These are phyloP conservation scores for Hemibagrus guttatus DNA, from an alignment of 2,797 vertebrate genomes.

Conservation along the genomic window DNA sequence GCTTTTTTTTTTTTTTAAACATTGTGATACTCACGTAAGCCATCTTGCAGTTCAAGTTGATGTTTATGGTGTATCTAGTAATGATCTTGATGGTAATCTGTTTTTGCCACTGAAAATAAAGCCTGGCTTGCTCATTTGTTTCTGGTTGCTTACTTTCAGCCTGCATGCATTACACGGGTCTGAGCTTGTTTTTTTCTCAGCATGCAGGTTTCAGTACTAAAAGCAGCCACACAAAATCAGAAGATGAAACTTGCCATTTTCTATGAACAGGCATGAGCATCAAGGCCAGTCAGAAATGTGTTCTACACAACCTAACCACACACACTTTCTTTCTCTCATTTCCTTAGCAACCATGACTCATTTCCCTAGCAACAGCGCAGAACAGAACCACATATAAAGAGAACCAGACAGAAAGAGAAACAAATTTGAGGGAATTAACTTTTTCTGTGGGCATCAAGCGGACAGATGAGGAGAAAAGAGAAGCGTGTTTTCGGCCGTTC, in stretches of 20 bases:
- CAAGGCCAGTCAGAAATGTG: slow-evolving; percentile 63
- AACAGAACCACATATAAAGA: slow-evolving; percentile 61
- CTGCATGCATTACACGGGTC: background rate
- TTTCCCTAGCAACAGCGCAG: slow-evolving; percentile 74
- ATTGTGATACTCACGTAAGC: background rate
- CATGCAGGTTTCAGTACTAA: slow-evolving; percentile 25
- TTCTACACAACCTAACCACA: slow-evolving; percentile 69
- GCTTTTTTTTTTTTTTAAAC: background rate
- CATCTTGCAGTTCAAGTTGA: background rate
- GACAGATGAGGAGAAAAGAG: background rate
- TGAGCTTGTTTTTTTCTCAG: background rate
- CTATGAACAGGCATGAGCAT: slow-evolving; percentile 44
- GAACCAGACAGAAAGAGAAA: slow-evolving; percentile 26
- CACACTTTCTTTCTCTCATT: slow-evolving; percentile 69
- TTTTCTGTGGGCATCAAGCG: background rate
- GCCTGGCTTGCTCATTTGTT: background rate
- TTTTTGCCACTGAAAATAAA: background rate
- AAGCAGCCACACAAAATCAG: slow-evolving; percentile 32
- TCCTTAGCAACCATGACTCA: slow-evolving; percentile 78
- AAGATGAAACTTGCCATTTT: slow-evolving; percentile 27
- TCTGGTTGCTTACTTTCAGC: background rate
- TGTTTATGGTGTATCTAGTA: background rate
- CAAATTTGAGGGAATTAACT: slow-evolving; percentile 7
- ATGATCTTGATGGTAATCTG: too few relatives aligned
- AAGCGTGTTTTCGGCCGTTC: background rate